These are phyloP conservation scores for Phymastichus coffea DNA, from an alignment of 1,140 invertebrate species.

Conservation along the genomic window DNA sequence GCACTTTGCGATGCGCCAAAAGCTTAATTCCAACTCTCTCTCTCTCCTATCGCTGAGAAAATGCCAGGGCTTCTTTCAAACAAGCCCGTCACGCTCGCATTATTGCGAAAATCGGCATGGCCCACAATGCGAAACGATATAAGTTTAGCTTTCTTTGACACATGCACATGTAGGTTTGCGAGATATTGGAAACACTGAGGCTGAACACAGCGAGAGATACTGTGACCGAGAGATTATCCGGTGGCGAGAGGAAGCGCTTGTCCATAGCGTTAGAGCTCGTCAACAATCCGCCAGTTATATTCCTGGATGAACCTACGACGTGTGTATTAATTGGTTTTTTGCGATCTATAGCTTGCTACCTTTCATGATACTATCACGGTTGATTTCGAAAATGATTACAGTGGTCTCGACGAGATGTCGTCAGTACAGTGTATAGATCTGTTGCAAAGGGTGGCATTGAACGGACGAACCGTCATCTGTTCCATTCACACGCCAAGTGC, in stretches of 20 bases:
- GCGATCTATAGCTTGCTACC: no score
- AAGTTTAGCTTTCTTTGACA: no score
- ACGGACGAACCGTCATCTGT: conserved; percentile 84
- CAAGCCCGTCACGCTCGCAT: no score
- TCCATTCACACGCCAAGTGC: conserved; percentile 91
- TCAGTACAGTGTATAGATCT: conserved; percentile 74
- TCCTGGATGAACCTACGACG: conserved; percentile 83
- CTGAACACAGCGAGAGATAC: conserved; percentile 68
- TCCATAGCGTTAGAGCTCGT: conserved; percentile 90
- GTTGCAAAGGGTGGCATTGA: conserved; percentile 74
- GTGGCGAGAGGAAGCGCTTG: conserved; percentile 88
- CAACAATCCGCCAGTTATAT: conserved; percentile 92
- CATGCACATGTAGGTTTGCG: conserved; percentile 66
- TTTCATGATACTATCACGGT: no score
- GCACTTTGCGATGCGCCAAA: no score
- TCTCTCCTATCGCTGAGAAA: no score
- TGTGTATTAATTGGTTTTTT: conserved; percentile 53
- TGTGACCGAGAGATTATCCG: conserved; percentile 73
- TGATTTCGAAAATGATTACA: conserved; percentile 47
- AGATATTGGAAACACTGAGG: conserved; percentile 69
- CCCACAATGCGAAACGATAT: no score
- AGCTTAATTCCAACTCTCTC: no score
- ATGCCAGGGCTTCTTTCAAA: no score
- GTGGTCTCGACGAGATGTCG: conserved; percentile 76
- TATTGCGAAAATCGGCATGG: no score